Conservation (phyloP, 2,797 vertebrate genomes). For the Todus mexicanus region DNA sequence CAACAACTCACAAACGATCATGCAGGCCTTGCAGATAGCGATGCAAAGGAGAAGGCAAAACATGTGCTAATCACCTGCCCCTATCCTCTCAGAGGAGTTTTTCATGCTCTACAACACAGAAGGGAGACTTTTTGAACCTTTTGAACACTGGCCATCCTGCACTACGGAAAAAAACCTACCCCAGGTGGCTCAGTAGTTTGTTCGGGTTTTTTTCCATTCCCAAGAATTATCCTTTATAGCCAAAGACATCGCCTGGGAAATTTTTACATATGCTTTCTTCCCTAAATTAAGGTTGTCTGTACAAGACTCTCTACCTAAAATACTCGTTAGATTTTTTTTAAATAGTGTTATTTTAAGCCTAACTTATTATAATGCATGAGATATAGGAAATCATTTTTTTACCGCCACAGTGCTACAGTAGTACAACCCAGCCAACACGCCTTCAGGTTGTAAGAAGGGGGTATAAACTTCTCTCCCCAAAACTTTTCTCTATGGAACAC, state of each 20-base stretch:
- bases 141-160: background rate
- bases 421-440: background rate
- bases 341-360: background rate
- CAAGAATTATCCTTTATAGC: background rate
- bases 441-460: background rate
- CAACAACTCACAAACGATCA: conserved; percentile 79
- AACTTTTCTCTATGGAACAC: background rate
- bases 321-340: background rate
- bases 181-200: background rate
- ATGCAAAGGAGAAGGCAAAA: conserved; percentile 69
- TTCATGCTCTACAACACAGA: background rate
- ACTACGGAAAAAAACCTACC: background rate
- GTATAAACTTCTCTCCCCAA: background rate
- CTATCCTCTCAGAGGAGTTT: background rate
- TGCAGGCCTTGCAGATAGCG: conserved; percentile 66
- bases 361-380: background rate
- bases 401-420: background rate
- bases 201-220: background rate
- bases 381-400: background rate
- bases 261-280: background rate
- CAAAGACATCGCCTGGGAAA: background rate
- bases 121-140: background rate
- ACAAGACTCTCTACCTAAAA: background rate
- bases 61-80: conserved; percentile 1
- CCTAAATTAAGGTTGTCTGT: background rate